These are phyloP conservation scores for Coelinius sp. DNA, from an alignment of 2,888 invertebrate species.

Conservation along the genomic window DNA sequence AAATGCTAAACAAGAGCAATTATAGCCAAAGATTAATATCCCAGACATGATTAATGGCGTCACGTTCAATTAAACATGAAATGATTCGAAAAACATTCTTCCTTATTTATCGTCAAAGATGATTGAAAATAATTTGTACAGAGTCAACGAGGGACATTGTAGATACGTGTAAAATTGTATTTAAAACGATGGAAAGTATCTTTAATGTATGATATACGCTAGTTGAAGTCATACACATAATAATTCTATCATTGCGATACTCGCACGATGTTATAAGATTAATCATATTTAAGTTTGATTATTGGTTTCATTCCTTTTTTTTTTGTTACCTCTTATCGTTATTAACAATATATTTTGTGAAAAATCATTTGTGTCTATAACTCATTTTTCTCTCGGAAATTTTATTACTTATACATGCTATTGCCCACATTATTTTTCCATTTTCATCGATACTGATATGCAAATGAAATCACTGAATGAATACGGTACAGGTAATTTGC, in stretches of 20 bases:
- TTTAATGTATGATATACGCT: slow-evolving; percentile 24
- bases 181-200: slow-evolving; percentile 34
- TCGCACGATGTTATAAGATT: slow-evolving; percentile 1
- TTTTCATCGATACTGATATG: background rate
- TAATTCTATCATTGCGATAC: background rate
- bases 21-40: slow-evolving; percentile 20
- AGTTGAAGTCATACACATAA: background rate
- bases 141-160: background rate
- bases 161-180: slow-evolving; percentile 33
- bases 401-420: background rate
- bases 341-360: background rate
- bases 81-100: background rate
- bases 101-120: background rate
- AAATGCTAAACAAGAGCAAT: background rate
- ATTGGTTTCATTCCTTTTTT: background rate
- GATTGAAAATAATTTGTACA: slow-evolving; percentile 2
- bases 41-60: slow-evolving; percentile 2
- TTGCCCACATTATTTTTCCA: background rate
- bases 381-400: background rate
- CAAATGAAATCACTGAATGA: background rate
- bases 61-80: slow-evolving; percentile 1
- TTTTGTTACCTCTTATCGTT: background rate
- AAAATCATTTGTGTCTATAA: background rate
- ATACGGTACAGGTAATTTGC: background rate
- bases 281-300: background rate